These are phyloP conservation scores for Thymelicus acteon DNA, from an alignment of 2,888 invertebrate genomes.

Conservation along the genomic window DNA sequence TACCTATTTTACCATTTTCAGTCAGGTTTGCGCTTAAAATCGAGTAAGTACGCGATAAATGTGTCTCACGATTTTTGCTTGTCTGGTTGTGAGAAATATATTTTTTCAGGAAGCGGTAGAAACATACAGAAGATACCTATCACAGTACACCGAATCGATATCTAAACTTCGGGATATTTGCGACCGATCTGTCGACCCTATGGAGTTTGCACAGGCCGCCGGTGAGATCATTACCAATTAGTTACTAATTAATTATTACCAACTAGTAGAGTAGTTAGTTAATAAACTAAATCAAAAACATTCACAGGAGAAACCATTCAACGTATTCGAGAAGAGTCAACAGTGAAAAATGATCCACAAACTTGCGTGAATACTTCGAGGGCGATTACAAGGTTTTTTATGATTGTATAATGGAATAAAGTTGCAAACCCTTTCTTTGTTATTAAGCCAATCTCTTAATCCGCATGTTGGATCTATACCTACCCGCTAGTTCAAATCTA, in stretches of 20 bases:
- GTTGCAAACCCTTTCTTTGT: no score
- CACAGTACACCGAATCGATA: slow-evolving; percentile 94
- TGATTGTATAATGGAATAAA: background rate
- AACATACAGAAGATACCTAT: slow-evolving; percentile 92
- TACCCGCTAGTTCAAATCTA: no score
- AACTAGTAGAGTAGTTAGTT: background rate
- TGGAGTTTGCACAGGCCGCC: slow-evolving; percentile 96
- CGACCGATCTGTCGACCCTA: slow-evolving; percentile 98
- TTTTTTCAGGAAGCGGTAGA: slow-evolving; percentile 88
- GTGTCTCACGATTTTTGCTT: no score
- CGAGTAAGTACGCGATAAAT: no score
- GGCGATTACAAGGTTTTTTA: slow-evolving; percentile 61
- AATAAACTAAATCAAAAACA: background rate
- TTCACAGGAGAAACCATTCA: slow-evolving; percentile 71
- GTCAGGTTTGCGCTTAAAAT: no score
- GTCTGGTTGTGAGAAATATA: no score
- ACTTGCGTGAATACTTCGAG: slow-evolving; percentile 58
- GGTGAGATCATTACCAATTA: slow-evolving; percentile 73
- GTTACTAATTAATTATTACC: background rate
- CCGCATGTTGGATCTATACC: no score
- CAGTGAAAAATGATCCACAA: slow-evolving; percentile 56
- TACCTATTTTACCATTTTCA: background rate
- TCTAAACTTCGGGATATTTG: slow-evolving; percentile 94
- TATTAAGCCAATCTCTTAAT: no score
- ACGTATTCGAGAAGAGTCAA: slow-evolving; percentile 65